phyloP scores from a whole-genome alignment of 2,888 invertebrate genomes.

The Tortrix viridana region DNA sequence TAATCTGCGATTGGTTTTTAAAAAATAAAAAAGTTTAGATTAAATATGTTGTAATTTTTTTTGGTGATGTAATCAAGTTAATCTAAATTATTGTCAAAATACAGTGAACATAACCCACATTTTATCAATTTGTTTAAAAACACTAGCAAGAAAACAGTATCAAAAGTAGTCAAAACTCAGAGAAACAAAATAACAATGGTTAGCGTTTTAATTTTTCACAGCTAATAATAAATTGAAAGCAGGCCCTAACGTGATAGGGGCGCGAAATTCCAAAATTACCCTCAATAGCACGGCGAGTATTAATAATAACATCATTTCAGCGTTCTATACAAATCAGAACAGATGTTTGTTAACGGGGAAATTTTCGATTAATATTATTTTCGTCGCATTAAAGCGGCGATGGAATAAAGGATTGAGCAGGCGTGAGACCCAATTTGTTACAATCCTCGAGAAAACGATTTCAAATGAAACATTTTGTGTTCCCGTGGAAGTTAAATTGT shows the following conservation, averaged over 20 bases:
- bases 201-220: slow-evolving; percentile 18
- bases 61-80: too few species aligned
- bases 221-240: slow-evolving; percentile 20
- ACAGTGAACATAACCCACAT: too few species aligned
- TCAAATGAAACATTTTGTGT: slow-evolving; percentile 77
- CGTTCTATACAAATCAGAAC: slow-evolving; percentile 61
- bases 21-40: too few species aligned
- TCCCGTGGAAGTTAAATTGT: slow-evolving; percentile 75
- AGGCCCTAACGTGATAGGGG: slow-evolving; percentile 17
- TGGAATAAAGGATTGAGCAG: slow-evolving; percentile 78
- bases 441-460: slow-evolving; percentile 74
- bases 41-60: too few species aligned
- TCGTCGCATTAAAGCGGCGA: slow-evolving; percentile 68
- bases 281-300: slow-evolving; percentile 24
- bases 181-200: slow-evolving; percentile 3
- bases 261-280: slow-evolving; percentile 31
- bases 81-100: too few species aligned
- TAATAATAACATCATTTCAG: slow-evolving; percentile 38
- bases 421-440: slow-evolving; percentile 79
- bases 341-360: slow-evolving; percentile 60
- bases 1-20: too few species aligned
- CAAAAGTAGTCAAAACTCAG: too few species aligned
- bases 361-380: slow-evolving; percentile 78
- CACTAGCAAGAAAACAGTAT: too few species aligned
- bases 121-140: too few species aligned